A percentile compares a stretch with the other conserved stretches of the same genome.
Conservation (phyloP, 2,888 invertebrate species). For the Pachydiplax longipennis region DNA sequence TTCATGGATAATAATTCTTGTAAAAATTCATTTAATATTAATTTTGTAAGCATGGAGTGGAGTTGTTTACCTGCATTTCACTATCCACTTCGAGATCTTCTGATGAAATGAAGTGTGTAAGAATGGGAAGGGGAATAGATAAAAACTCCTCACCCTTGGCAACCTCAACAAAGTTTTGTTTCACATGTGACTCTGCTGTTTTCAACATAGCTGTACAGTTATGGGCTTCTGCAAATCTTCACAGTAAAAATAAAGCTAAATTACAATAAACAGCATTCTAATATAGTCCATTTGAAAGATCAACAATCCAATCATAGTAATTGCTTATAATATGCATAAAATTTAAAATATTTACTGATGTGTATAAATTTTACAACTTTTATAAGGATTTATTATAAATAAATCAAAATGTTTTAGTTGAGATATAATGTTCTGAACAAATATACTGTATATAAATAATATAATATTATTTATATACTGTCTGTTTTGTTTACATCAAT, state of each 20-base stretch:
- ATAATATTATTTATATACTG: no score
- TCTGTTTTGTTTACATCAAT: no score
- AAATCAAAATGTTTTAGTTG: no score
- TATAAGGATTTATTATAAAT: background rate
- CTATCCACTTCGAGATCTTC: slow-evolving; percentile 88
- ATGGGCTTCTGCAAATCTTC: slow-evolving; percentile 87
- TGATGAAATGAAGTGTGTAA: slow-evolving; percentile 80
- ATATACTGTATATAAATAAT: no score
- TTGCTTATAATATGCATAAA: background rate
- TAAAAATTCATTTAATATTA: background rate
- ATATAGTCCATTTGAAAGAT: background rate
- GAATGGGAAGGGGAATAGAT: slow-evolving; percentile 78
- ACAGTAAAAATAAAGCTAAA: background rate
- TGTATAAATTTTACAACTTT: background rate
- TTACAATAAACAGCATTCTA: background rate
- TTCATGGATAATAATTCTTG: no score
- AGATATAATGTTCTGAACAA: no score
- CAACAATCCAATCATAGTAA: background rate
- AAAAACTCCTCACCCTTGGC: slow-evolving; percentile 84
- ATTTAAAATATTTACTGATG: background rate
- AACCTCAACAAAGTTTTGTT: slow-evolving; percentile 84
- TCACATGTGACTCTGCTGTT: slow-evolving; percentile 81
- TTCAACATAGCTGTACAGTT: slow-evolving; percentile 80
- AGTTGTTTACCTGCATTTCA: slow-evolving; percentile 77
- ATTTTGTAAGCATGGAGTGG: background rate